These are phyloP conservation scores for Procambarus virginalis DNA, from an alignment of 1,140 invertebrate genomes.

Conservation along the genomic window DNA sequence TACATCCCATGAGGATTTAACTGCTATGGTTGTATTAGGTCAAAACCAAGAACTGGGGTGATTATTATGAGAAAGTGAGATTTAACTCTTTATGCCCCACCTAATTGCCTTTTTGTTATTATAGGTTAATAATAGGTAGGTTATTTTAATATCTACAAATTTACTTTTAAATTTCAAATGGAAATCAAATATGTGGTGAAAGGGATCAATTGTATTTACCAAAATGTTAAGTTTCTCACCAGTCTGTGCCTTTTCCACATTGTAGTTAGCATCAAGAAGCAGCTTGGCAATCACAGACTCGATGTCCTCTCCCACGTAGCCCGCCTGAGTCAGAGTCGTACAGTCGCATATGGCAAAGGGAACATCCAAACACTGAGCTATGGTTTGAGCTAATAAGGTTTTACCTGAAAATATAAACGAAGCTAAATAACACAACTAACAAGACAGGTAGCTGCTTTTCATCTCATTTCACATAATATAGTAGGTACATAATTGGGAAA, in stretches of 20 bases:
- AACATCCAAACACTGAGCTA: slow-evolving; percentile 95
- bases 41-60: too few species aligned
- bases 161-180: too few species aligned
- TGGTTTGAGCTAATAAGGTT: slow-evolving; percentile 96
- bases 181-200: too few species aligned
- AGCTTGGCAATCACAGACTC: slow-evolving; percentile 99
- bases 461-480: background rate
- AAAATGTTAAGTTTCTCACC: slow-evolving; percentile 74
- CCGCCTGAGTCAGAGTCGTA: slow-evolving; percentile 98
- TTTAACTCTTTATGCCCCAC: background rate
- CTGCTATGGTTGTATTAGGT: too few species aligned
- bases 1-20: too few species aligned
- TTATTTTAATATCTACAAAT: too few species aligned
- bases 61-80: too few species aligned
- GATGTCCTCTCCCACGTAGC: slow-evolving; percentile 99
- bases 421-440: background rate
- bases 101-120: too few species aligned
- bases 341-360: slow-evolving; percentile 99
- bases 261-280: slow-evolving; percentile 96
- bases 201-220: too few species aligned
- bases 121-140: too few species aligned
- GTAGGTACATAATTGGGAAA: background rate
- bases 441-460: background rate
- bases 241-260: slow-evolving; percentile 96
- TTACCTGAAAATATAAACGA: slow-evolving; percentile 81